Conservation (phyloP, 2,113 vertebrate species). For the Reinhardtius hippoglossoides region DNA sequence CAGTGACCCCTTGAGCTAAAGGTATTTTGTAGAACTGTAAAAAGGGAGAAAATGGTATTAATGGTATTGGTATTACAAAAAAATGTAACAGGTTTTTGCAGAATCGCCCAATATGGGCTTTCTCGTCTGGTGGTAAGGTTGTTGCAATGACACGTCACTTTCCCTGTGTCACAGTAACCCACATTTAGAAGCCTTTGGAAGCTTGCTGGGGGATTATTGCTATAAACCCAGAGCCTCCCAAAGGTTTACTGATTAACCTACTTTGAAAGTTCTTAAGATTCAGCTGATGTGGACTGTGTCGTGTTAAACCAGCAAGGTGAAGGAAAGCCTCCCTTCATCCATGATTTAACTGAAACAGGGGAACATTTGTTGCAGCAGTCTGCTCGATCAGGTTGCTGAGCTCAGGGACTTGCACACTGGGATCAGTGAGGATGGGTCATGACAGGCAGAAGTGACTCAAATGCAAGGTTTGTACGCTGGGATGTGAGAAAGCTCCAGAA, state of each 20-base stretch:
- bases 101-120: background rate
- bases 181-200: conserved; percentile 43
- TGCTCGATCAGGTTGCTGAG: conserved; percentile 36
- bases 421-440: conserved; percentile 39
- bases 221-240: conserved; percentile 15
- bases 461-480: conserved; percentile 5
- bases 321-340: conserved; percentile 13
- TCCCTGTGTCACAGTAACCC: conserved; percentile 18
- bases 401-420: conserved; percentile 21
- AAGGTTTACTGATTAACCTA: conserved; percentile 16
- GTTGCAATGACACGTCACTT: background rate
- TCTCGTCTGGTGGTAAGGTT: background rate
- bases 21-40: no score
- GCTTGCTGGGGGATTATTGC: conserved; percentile 28
- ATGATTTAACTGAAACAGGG: conserved; percentile 19
- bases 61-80: no score
- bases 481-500: conserved; percentile 47
- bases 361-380: conserved; percentile 15
- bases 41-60: background rate
- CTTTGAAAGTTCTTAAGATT: conserved; percentile 15
- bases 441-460: conserved; percentile 69
- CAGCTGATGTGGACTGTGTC: conserved; percentile 22
- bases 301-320: conserved; percentile 25
- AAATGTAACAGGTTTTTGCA: no score
- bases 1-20: background rate